Evolutionary conservation across 1,140 invertebrate species (phyloP), one percentile per base, ranked within the genome.

Genomic region (Sogatella furcifera): DNA sequence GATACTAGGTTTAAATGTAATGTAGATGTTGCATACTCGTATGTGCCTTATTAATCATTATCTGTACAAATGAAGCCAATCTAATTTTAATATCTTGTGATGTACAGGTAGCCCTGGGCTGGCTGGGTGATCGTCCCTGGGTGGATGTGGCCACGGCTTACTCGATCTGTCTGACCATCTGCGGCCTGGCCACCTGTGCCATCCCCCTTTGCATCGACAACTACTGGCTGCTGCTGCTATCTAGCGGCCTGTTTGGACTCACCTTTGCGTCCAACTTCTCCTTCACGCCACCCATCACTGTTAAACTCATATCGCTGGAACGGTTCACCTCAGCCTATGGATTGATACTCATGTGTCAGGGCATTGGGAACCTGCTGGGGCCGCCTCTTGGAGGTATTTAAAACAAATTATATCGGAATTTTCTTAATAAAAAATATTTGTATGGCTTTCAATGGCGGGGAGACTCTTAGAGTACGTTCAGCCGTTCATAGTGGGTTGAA

Each of bases 281-380:
- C 0, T 88, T 94, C 59, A 92, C 90, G 0, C 89, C 91, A 0
- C 86, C 89, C 65, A 92, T 95, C 68, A 73, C 93, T 44, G 90
- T 90, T 3, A 83, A 91, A 67, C 66, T 91, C 46, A 84, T 89
- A 22, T 86, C 88, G 0, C 71, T 92, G 63, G 86, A 90, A 54
- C 75, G 80, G 54, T 93, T 97, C 70, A 92, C 92, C 1, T 86
- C 85, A 65, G 90, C 89, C 8, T 95, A 95, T 72, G 92, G 93
- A 34, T 74, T 96, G 34, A 82, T 91, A 44, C 75, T 94, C 17
- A 73, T 95, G 14, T 88, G 91, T 67, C 90, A 95, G 76, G 93
- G 93, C 15, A 76, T 86, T 56, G 84, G 82, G 13, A 82, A 84
- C 67, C 73, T 86, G 14, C 70, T 85, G 42, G 84, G 85, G 43